Evolutionary conservation across 2,797 vertebrate genomes (phyloP), one percentile per base, ranked within the genome.

Genomic region (Siniperca obscura): DNA sequence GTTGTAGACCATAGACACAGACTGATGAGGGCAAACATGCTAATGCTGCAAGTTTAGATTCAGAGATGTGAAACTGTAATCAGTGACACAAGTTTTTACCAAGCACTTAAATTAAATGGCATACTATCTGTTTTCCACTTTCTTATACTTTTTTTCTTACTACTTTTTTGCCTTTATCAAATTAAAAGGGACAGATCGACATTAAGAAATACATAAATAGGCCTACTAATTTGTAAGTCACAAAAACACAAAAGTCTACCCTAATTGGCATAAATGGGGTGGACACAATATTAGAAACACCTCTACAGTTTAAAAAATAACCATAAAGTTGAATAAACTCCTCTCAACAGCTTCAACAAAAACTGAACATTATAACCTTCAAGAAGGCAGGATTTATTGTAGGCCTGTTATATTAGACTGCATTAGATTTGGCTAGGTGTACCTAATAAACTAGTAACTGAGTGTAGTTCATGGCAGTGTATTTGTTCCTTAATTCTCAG

Each of bases 1-100:
- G 66, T 66, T 85, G 64, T 48, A 50, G n/a, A 30, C 40, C 42
- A 46, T 9, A 72, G 46, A 86, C 30, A 68, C 27, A 71, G 21
- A 78, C 12, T 36, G 12, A 74, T 61, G 5, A 62, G 62, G 40
- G 69, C 40, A 46, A 62, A 81, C 60, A 78, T 12, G 59, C 17
- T 48, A 27, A 62, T 53, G 21, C 13, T 55, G 42, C 59, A 74
- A 38, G 21, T 76, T 74, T 75, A 50, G 17, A 64, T 77, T 81
- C 11, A 55, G 57, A 30, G 13, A 59, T 78, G 38, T 72, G 13
- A 44, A 60, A 36, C 53, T 64, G 27, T 53, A n/a, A 67, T 66
- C 11, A 70, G n/a, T 14, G 14, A 68, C 38, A 53, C 22, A 57
- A 30, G 30, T 40, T 59, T 38, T 22, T 1, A 52, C 16, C 14